A percentile compares a stretch with the other conserved stretches of the same genome.
phyloP scores from a whole-genome alignment of 2,797 vertebrate species.

The Molossus molossus region DNA sequence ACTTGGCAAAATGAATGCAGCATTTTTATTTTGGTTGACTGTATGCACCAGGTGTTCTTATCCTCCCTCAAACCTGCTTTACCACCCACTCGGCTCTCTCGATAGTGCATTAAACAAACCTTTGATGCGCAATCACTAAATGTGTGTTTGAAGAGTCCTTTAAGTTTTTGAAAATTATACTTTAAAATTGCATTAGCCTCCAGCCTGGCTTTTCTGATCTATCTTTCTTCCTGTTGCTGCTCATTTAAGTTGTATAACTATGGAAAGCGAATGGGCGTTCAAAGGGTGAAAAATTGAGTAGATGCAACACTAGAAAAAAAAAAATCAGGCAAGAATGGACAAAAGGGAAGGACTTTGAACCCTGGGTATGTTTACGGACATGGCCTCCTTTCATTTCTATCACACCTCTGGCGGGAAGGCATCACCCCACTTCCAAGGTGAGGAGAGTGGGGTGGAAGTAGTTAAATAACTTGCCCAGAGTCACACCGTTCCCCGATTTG shows the following conservation, averaged over 20 bases:
- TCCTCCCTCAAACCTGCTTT: not conserved
- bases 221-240: not conserved
- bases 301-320: not conserved
- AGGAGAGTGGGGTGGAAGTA: not conserved
- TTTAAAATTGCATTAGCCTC: not conserved
- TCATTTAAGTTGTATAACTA: not conserved
- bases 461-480: not conserved
- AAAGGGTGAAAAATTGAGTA: not conserved
- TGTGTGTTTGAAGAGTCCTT: not conserved
- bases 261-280: not conserved
- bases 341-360: not conserved
- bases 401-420: not conserved
- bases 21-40: not conserved
- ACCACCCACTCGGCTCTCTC: not conserved
- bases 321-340: not conserved
- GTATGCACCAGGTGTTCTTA: not conserved
- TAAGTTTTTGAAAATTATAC: constrained; percentile 23
- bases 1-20: not conserved
- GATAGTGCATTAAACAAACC: not conserved
- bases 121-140: not conserved
- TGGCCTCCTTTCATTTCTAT: not conserved
- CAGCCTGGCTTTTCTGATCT: not conserved
- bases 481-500: not conserved
- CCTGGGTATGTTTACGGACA: not conserved
- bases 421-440: not conserved